Evolutionary conservation across 1,140 invertebrate species (phyloP).

Genomic region (Ceratina australensis): DNA sequence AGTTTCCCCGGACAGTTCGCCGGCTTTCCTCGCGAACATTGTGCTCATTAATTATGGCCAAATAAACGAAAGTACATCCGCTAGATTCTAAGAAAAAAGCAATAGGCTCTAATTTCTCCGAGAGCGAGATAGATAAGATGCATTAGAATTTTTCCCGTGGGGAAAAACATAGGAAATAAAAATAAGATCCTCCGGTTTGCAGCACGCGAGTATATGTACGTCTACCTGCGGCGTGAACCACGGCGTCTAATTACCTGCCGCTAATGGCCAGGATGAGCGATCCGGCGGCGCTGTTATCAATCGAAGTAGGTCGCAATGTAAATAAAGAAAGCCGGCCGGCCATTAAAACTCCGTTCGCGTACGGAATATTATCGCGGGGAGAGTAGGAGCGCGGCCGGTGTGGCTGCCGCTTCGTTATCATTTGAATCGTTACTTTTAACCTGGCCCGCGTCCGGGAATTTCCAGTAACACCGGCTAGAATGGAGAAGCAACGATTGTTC

Average conservation of each 20-base stretch:
- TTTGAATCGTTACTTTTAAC: constrained; percentile 42
- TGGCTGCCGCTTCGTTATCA: constrained; percentile 29
- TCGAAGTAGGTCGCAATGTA: constrained; percentile 38
- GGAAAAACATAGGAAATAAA: neutral
- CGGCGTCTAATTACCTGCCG: constrained; percentile 41
- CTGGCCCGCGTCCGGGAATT: neutral
- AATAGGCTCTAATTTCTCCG: neutral
- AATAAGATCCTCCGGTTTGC: neutral
- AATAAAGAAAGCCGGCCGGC: constrained; percentile 22
- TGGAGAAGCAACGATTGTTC: neutral
- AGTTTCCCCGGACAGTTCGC: too few species aligned
- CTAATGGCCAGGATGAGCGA: constrained; percentile 32
- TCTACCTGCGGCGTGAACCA: constrained; percentile 3
- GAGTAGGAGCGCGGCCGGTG: too few species aligned
- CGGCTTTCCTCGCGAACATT: too few species aligned
- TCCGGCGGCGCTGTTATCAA: constrained; percentile 8
- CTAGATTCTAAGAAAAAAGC: too few species aligned
- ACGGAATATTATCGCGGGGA: constrained; percentile 11
- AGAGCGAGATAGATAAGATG: neutral
- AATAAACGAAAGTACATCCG: too few species aligned
- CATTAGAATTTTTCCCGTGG: too few species aligned
- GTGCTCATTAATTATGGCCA: too few species aligned
- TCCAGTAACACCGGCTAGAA: neutral
- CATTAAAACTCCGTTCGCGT: constrained; percentile 35
- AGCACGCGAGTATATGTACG: neutral